phyloP scores from a whole-genome alignment of 2,113 vertebrate species.

The Oryzias javanicus region DNA sequence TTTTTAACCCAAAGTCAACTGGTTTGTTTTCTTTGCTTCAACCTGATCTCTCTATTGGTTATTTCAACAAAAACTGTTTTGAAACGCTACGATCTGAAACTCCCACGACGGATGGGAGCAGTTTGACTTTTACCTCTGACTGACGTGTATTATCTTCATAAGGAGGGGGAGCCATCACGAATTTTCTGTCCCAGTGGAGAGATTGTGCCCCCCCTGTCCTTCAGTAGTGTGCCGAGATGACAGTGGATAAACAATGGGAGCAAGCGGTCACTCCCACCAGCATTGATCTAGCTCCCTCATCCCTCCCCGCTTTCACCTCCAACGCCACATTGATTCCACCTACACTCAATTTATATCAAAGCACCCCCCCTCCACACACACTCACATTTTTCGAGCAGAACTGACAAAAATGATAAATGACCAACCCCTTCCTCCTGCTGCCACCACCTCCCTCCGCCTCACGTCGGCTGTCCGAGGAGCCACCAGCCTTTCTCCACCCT shows the following conservation, averaged over 20 bases:
- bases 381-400: slow-evolving; percentile 26
- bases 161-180: slow-evolving; percentile 53
- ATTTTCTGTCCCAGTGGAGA: slow-evolving; percentile 49
- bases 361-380: slow-evolving; percentile 13
- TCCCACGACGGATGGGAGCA: slow-evolving; percentile 15
- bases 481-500: slow-evolving; percentile 59
- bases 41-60: slow-evolving; percentile 20
- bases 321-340: slow-evolving; percentile 73
- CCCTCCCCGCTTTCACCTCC: slow-evolving; percentile 44
- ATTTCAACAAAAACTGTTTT: slow-evolving; percentile 26
- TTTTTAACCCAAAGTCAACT: slow-evolving; percentile 50
- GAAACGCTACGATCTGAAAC: slow-evolving; percentile 35
- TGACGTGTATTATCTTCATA: slow-evolving; percentile 47
- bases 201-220: slow-evolving; percentile 63
- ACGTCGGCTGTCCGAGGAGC: slow-evolving; percentile 47
- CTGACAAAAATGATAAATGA: slow-evolving; percentile 77
- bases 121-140: slow-evolving; percentile 57
- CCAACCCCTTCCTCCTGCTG: slow-evolving; percentile 40
- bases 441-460: slow-evolving; percentile 46
- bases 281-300: slow-evolving; percentile 65
- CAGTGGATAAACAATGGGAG: slow-evolving; percentile 72
- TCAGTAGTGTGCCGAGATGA: slow-evolving; percentile 60
- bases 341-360: slow-evolving; percentile 75
- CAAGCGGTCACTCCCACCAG: slow-evolving; percentile 75
- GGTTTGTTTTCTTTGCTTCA: slow-evolving; percentile 43